Percentiles rank a stretch among this genome's conserved stretches.
Evolutionary conservation across 2,888 invertebrate species (phyloP).

Genomic region (Onchidella celtica): DNA sequence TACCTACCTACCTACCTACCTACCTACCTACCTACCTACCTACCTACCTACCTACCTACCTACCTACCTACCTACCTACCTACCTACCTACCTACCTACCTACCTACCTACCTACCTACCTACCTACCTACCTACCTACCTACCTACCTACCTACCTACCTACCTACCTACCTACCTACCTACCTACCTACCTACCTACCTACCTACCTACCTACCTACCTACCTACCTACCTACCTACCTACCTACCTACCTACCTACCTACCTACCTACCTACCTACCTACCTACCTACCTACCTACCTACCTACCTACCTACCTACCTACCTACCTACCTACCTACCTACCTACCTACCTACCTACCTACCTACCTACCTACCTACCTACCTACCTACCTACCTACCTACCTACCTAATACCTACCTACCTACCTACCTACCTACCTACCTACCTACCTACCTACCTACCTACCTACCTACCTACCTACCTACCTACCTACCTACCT

Average conservation of each 20-base stretch:
- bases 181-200: constrained; percentile 1
- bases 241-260: constrained; percentile 1
- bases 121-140: background rate
- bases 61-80: constrained; percentile 1
- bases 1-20: background rate
- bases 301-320: constrained; percentile 1
- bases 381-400: constrained; percentile 1
- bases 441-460: background rate
- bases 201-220: constrained; percentile 1
- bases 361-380: constrained; percentile 1
- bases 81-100: constrained; percentile 1
- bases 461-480: constrained; percentile 1
- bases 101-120: background rate
- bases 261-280: constrained; percentile 1
- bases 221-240: constrained; percentile 1
- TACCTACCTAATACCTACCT: too few relatives aligned
- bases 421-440: too few relatives aligned
- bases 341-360: constrained; percentile 1
- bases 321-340: constrained; percentile 1
- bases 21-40: constrained; percentile 1
- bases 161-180: constrained; percentile 1
- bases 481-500: background rate
- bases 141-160: constrained; percentile 1
- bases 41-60: constrained; percentile 1
- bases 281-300: constrained; percentile 1